A percentile compares a stretch with the other conserved stretches of the same genome.
Conservation (phyloP, 2,888 invertebrate species). For the Omphaloscelis lunosa region DNA sequence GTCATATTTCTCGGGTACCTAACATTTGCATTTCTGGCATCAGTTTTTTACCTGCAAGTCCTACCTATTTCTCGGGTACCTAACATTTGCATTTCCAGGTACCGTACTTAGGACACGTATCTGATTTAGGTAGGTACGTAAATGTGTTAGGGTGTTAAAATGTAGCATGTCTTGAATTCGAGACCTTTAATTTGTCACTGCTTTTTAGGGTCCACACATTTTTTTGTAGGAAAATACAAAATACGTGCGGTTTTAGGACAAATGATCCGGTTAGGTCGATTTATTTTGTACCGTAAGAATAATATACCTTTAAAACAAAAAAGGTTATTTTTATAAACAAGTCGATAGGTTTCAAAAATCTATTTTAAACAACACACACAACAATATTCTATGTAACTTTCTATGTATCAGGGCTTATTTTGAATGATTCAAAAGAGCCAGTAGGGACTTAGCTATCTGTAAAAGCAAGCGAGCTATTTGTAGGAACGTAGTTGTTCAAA, state of each 20-base stretch:
- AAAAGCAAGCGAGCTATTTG: too few relatives aligned
- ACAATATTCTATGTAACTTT: neutral
- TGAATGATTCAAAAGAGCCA: neutral
- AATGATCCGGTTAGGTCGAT: neutral
- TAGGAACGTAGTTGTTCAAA: neutral
- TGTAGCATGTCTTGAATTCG: neutral
- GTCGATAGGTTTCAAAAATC: neutral
- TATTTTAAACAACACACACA: neutral
- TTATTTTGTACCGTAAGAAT: neutral
- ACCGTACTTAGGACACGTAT: neutral
- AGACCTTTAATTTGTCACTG: conserved; percentile 19
- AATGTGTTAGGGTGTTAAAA: conserved; percentile 19
- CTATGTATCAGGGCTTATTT: neutral
- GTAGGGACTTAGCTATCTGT: neutral
- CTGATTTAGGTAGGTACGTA: neutral
- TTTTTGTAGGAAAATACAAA: neutral
- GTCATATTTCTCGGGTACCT: neutral
- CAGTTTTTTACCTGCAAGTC: neutral
- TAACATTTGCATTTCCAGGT: neutral
- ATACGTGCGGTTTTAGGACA: conserved; percentile 9
- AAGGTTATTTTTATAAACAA: neutral
- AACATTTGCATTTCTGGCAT: neutral
- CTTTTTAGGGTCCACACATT: neutral
- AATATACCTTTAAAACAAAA: neutral
- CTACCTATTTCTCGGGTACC: neutral